Percentiles rank a stretch among this genome's conserved stretches.
These are phyloP conservation scores for Platypus cylindrus DNA, from an alignment of 2,888 invertebrate genomes.

Conservation along the genomic window DNA sequence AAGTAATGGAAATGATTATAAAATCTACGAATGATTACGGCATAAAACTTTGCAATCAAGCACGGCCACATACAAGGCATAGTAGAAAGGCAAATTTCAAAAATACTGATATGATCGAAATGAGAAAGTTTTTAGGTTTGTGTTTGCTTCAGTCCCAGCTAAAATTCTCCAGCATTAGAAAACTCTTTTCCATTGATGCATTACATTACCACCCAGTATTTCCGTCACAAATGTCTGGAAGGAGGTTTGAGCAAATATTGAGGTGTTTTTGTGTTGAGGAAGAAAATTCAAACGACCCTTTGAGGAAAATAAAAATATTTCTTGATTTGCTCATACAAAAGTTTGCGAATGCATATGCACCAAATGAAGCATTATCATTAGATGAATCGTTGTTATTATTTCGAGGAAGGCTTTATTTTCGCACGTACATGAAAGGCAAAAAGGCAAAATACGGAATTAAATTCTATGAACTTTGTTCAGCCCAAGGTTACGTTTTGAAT, in stretches of 20 bases:
- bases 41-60: background rate
- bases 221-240: conserved; percentile 8
- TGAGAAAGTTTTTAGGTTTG: conserved; percentile 12
- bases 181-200: conserved; percentile 2
- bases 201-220: conserved; percentile 10
- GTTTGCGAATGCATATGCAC: conserved; percentile 1
- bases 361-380: conserved; percentile 13
- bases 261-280: conserved; percentile 2
- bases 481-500: conserved; percentile 17
- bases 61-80: conserved; percentile 5
- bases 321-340: background rate
- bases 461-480: conserved; percentile 17
- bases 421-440: conserved; percentile 17
- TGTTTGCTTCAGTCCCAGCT: conserved; percentile 11
- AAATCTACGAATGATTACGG: conserved; percentile 7
- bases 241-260: conserved; percentile 13
- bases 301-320: background rate
- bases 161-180: background rate
- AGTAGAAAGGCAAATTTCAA: conserved; percentile 1
- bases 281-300: background rate
- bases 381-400: conserved; percentile 16
- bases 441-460: conserved; percentile 19
- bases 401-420: conserved; percentile 16
- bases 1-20: conserved; percentile 2
- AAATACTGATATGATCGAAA: conserved; percentile 4